phyloP scores from a whole-genome alignment of 2,113 vertebrate genomes.

The Bathybates hornii region DNA sequence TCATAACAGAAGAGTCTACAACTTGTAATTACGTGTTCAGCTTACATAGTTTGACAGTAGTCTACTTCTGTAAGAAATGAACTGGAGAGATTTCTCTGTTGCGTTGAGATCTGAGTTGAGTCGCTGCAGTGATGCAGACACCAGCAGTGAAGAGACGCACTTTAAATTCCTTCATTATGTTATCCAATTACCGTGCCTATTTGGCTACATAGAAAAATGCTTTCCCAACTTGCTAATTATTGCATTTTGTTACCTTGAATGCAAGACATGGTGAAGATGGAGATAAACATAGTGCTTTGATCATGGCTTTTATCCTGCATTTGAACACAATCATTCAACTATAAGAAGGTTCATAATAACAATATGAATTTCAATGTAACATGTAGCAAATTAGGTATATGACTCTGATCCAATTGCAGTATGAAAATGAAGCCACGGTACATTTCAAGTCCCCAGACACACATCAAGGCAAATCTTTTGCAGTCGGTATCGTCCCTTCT shows the following conservation, averaged over 20 bases:
- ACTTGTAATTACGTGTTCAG: slow-evolving; percentile 42
- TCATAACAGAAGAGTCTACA: slow-evolving; percentile 30
- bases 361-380: background rate
- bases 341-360: background rate
- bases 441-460: slow-evolving; percentile 21
- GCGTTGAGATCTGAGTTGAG: background rate
- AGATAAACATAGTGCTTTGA: background rate
- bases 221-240: background rate
- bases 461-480: slow-evolving; percentile 51
- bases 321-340: background rate
- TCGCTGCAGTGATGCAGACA: background rate
- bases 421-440: slow-evolving; percentile 14
- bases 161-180: slow-evolving; percentile 7
- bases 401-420: background rate
- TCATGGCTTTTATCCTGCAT: background rate
- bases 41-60: background rate
- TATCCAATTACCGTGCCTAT: background rate
- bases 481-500: slow-evolving; percentile 21
- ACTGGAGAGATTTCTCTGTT: slow-evolving; percentile 27
- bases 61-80: background rate
- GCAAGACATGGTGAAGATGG: background rate
- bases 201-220: background rate
- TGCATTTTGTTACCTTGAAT: slow-evolving; percentile 18
- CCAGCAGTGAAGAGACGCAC: background rate
- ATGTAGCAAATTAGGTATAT: background rate